Percentiles rank a stretch among this genome's conserved stretches.
Conservation (phyloP, 2,797 vertebrate species). For the Xerus rutilus region DNA sequence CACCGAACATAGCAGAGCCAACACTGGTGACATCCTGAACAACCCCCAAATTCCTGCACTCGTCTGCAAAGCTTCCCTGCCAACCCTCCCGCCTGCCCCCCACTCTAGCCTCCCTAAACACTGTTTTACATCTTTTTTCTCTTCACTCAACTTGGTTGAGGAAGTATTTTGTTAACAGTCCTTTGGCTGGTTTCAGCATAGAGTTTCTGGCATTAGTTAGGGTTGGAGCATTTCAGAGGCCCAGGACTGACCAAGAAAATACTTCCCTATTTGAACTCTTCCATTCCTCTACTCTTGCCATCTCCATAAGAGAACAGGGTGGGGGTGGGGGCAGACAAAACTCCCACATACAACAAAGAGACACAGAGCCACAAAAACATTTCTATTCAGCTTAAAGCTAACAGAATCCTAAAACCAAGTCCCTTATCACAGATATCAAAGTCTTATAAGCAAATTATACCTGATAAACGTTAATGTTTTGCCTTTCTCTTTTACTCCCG, state of each 20-base stretch:
- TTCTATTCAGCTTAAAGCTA: constrained; percentile 1
- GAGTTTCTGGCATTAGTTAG: constrained; percentile 40
- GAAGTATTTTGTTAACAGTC: constrained; percentile 17
- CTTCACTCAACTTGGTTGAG: neutral
- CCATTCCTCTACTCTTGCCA: neutral
- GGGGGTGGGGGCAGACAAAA: neutral
- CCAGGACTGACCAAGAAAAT: neutral
- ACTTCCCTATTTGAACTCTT: constrained; percentile 45
- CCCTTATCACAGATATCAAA: neutral
- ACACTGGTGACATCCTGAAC: neutral
- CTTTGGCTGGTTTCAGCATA: neutral
- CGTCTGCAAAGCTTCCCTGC: constrained; percentile 7
- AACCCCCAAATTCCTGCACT: neutral
- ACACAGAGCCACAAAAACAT: neutral
- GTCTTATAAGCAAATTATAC: neutral
- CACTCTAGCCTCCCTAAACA: neutral
- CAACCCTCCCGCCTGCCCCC: neutral
- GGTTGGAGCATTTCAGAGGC: constrained; percentile 33
- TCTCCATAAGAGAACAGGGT: neutral
- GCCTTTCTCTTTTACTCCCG: neutral
- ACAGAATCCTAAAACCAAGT: neutral
- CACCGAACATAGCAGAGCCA: neutral
- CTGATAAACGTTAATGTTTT: neutral
- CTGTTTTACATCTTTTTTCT: neutral
- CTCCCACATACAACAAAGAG: neutral